Conservation (phyloP, 2,113 vertebrate genomes). For the Phocoena phocoena region DNA sequence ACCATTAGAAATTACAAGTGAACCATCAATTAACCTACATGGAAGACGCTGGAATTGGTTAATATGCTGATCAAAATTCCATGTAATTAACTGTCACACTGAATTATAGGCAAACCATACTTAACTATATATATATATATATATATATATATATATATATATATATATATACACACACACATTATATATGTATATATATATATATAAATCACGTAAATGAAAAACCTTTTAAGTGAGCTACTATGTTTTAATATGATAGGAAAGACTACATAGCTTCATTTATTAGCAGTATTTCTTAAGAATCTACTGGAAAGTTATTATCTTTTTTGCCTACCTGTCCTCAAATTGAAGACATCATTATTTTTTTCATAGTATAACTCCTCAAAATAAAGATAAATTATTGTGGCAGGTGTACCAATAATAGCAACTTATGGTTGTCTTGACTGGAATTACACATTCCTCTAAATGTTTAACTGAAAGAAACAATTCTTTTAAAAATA, state of each 20-base stretch:
- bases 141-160: neutral
- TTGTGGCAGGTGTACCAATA: conserved; percentile 55
- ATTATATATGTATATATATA: neutral
- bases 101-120: neutral
- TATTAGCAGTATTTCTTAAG: conserved; percentile 38
- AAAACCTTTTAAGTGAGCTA: neutral
- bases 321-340: conserved; percentile 25
- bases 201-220: neutral
- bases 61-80: neutral
- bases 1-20: neutral
- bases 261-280: conserved; percentile 17
- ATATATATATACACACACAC: neutral
- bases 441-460: conserved; percentile 17
- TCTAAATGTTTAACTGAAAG: neutral
- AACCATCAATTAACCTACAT: neutral
- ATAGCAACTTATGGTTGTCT: neutral
- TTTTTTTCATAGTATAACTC: conserved; percentile 65
- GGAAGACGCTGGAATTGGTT: neutral
- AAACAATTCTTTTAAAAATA: neutral
- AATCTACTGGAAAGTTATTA: conserved; percentile 32
- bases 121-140: neutral
- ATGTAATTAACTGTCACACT: neutral
- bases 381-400: conserved; percentile 56
- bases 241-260: conserved; percentile 48
- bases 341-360: conserved; percentile 39